phyloP scores from a whole-genome alignment of 2,888 invertebrate genomes.

The Aporophyla lueneburgensis region DNA sequence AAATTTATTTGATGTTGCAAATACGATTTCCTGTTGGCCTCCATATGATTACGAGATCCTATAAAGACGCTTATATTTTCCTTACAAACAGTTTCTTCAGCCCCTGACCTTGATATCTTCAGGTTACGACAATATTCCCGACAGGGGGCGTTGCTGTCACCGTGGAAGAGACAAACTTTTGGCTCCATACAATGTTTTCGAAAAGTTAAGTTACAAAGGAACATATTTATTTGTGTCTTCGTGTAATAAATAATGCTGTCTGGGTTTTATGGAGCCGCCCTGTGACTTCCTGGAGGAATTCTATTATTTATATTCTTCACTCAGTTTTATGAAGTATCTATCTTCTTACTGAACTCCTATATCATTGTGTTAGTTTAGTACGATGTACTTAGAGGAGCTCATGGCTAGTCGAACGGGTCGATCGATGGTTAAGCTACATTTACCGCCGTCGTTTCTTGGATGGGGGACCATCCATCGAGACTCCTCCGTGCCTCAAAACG shows the following conservation, averaged over 20 bases:
- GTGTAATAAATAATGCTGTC: conserved; percentile 22
- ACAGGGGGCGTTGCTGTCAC: not conserved
- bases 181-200: conserved; percentile 10
- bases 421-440: no score
- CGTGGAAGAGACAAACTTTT: conserved; percentile 9
- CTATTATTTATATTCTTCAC: not conserved
- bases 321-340: not conserved
- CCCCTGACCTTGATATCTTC: conserved; percentile 30
- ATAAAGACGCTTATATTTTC: not conserved
- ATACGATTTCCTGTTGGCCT: conserved; percentile 23
- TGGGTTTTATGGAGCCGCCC: not conserved
- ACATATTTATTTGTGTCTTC: conserved; percentile 14
- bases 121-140: conserved; percentile 8
- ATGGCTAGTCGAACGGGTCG: no score
- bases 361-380: not conserved
- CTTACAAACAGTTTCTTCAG: not conserved
- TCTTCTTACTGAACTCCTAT: not conserved
- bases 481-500: no score
- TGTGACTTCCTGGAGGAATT: conserved; percentile 4
- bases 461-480: no score
- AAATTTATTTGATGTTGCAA: conserved; percentile 36
- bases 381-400: no score
- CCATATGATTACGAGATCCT: conserved; percentile 1
- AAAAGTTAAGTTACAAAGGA: conserved; percentile 7
- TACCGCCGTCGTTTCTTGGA: no score